Percentiles rank a stretch among this genome's conserved stretches.
These are phyloP conservation scores for Teleogryllus oceanicus DNA, from an alignment of 2,888 invertebrate genomes.

Conservation along the genomic window DNA sequence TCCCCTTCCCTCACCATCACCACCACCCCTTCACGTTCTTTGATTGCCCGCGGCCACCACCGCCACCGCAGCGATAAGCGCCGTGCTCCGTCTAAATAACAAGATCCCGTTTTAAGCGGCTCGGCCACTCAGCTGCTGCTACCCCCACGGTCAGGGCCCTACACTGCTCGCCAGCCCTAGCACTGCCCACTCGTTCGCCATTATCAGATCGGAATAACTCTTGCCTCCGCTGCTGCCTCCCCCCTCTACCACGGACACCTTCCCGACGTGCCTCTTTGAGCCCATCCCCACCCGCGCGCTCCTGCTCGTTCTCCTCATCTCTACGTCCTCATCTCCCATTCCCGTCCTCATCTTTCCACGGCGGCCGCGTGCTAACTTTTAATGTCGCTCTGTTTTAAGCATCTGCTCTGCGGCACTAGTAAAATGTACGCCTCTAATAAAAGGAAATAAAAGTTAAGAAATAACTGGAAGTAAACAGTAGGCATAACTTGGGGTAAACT, in stretches of 20 bases:
- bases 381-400: not conserved
- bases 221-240: not conserved
- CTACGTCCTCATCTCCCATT: not conserved
- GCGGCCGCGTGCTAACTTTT: not conserved
- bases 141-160: too few relatives aligned
- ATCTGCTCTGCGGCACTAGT: conserved; percentile 7
- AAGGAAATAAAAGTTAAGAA: conserved; percentile 8
- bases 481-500: not conserved
- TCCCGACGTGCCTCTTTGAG: too few relatives aligned
- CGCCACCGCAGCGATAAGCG: conserved; percentile 18
- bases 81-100: not conserved
- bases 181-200: not conserved
- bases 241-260: not conserved
- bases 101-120: not conserved
- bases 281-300: not conserved
- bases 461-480: conserved; percentile 18
- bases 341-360: too few relatives aligned
- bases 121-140: not conserved
- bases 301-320: not conserved
- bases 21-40: not conserved
- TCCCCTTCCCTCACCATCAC: not conserved
- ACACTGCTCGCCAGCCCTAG: not conserved
- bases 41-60: not conserved
- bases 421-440: conserved; percentile 6
- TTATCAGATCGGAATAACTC: not conserved